Conservation (phyloP, 2,888 invertebrate species). For the Beris morrisii region DNA sequence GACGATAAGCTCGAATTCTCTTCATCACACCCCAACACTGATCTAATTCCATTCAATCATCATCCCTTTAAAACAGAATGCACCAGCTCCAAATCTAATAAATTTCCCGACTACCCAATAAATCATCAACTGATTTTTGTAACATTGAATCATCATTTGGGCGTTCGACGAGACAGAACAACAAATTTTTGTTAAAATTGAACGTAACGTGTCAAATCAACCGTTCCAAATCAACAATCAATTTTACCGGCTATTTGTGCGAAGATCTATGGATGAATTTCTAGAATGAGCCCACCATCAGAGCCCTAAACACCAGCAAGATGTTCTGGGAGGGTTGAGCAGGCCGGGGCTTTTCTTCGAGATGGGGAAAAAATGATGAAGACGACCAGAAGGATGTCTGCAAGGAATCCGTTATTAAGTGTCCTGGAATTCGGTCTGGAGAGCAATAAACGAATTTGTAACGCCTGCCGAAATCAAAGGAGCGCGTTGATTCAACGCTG, state of each 20-base stretch:
- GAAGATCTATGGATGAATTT: constrained; percentile 29
- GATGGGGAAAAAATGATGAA: not conserved
- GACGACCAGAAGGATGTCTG: not conserved
- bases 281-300: not conserved
- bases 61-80: too few species aligned
- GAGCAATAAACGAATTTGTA: constrained; percentile 10
- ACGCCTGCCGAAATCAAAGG: constrained; percentile 8
- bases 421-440: constrained; percentile 16
- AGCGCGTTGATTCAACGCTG: not conserved
- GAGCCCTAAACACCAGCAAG: too few species aligned
- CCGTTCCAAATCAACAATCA: constrained; percentile 30
- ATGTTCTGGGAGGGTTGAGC: too few species aligned
- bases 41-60: too few species aligned
- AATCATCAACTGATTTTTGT: too few species aligned
- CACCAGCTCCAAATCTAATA: too few species aligned
- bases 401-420: not conserved
- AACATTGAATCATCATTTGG: too few species aligned
- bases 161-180: too few species aligned
- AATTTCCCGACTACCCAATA: too few species aligned
- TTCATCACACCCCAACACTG: too few species aligned
- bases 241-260: constrained; percentile 27
- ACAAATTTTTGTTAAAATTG: constrained; percentile 10
- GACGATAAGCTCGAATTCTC: not conserved
- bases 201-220: constrained; percentile 31
- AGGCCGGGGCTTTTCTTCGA: not conserved